Evolutionary conservation across 2,888 invertebrate genomes (phyloP).

Genomic region (Deilephila elpenor): DNA sequence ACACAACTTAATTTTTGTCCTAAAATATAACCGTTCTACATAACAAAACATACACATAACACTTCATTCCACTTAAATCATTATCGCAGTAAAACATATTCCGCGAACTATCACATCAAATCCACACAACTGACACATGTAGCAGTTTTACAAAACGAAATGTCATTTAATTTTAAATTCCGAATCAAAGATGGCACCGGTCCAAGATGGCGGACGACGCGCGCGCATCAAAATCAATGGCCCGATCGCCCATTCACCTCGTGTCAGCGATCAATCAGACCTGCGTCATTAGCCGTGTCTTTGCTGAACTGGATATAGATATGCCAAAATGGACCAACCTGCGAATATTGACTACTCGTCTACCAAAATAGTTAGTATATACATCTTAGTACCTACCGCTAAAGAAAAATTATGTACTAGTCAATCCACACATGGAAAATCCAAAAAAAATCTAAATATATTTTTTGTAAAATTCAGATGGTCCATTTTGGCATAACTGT

Average conservation of each 20-base stretch:
- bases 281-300: conserved; percentile 29
- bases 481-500: too few species aligned
- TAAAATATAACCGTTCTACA: background rate
- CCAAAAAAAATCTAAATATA: too few species aligned
- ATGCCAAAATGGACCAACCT: background rate
- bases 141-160: conserved; percentile 23
- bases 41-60: background rate
- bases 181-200: conserved; percentile 44
- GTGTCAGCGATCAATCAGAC: conserved; percentile 51
- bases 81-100: conserved; percentile 9
- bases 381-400: too few species aligned
- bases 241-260: conserved; percentile 46
- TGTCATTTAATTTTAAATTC: conserved; percentile 31
- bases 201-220: conserved; percentile 42
- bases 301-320: conserved; percentile 14
- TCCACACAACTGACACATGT: conserved; percentile 17
- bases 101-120: conserved; percentile 22
- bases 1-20: too few species aligned
- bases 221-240: conserved; percentile 40
- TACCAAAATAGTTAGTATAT: too few species aligned
- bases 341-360: too few species aligned
- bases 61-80: conserved; percentile 15
- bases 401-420: too few species aligned
- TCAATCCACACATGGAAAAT: too few species aligned
- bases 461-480: too few species aligned